Base-by-base conservation (phyloP, 1,140 invertebrate species). In the roundworm (Caenorhabditis elegans) region DNA sequence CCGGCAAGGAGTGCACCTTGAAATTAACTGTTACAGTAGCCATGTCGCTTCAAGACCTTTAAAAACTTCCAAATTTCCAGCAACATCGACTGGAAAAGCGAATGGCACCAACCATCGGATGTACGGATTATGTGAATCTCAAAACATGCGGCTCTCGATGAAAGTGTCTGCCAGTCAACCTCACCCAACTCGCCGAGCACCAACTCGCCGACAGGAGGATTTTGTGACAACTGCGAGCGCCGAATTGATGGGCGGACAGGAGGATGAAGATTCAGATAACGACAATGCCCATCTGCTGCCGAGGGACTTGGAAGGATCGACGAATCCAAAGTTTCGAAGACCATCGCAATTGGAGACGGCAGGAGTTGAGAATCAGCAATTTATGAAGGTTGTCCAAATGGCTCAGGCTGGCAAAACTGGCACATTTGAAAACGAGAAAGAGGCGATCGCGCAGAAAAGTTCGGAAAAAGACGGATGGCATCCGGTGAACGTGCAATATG, bases 251-350 rank as follows among this genome's bases (percentile, higher is more conserved):
- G 34, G 19, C 10, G 60, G 60, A 70, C 60, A 70, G 34, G 60
- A 70, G n/a, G 60, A 70, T 24, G 60, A 70, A 24, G 60, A 70
- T 43, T 70, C 60, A 6, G 60, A 70, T 2, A 70, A 70, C 28
- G 60, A 70, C 34, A 70, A 70, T 13, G 60, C 60, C 31, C 60
- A 70, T 70, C 60, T 70, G 31, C 60, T 70, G 22, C 60, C 60
- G 3, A 70, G 60, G 39, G 60, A 39, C 43, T 70, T 70, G n/a
- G 34, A 39, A 39, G n/a, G 19, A 39, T 31, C 60, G n/a, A 70
- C 34, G 36, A 70, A 70, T 70, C 60, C 60, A 39, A 70, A 70
- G 34, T 70, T 70, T 34, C n/a, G 60, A 70, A n/a, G 60, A 22
- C 60, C 60, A 34, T 70, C 60, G 8, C 60, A 70, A 39, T 39